phyloP scores from a whole-genome alignment of 2,888 invertebrate genomes.

The Pandemis heparana region DNA sequence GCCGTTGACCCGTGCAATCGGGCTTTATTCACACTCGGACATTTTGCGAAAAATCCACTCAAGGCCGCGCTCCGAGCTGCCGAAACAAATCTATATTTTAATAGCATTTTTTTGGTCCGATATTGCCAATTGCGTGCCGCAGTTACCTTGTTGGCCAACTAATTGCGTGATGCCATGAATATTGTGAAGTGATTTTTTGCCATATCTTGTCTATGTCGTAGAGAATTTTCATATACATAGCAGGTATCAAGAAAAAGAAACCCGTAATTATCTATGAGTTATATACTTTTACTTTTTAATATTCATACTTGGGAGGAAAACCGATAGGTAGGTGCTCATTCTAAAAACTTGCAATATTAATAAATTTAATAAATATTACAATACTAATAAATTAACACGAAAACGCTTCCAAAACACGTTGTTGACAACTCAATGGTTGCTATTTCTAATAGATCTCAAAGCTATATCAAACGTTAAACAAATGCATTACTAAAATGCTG shows the following conservation, averaged over 20 bases:
- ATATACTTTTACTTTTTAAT: not conserved
- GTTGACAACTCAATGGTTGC: too few species aligned
- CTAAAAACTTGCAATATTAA: too few species aligned
- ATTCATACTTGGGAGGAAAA: too few species aligned
- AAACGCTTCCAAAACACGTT: too few species aligned
- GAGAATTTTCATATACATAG: not conserved
- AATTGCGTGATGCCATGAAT: slow-evolving; percentile 58
- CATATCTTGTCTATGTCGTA: slow-evolving; percentile 10
- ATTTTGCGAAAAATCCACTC: slow-evolving; percentile 72
- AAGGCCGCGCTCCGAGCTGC: slow-evolving; percentile 73
- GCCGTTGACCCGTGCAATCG: slow-evolving; percentile 70
- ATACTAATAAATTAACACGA: too few species aligned
- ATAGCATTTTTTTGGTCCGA: slow-evolving; percentile 60
- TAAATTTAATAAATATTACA: too few species aligned
- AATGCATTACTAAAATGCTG: not conserved
- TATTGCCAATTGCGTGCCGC: slow-evolving; percentile 71
- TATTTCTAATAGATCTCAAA: too few species aligned
- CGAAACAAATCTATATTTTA: slow-evolving; percentile 80
- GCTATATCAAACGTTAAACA: not conserved
- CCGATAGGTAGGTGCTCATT: too few species aligned
- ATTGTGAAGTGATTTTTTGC: slow-evolving; percentile 36
- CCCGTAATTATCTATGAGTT: not conserved
- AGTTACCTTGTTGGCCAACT: slow-evolving; percentile 58
- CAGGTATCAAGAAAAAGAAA: not conserved
- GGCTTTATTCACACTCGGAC: slow-evolving; percentile 56